Percentiles rank a stretch among this genome's conserved stretches.
These are phyloP conservation scores for Apistogramma diplotaenia DNA, from an alignment of 2,113 vertebrate genomes.

Conservation along the genomic window DNA sequence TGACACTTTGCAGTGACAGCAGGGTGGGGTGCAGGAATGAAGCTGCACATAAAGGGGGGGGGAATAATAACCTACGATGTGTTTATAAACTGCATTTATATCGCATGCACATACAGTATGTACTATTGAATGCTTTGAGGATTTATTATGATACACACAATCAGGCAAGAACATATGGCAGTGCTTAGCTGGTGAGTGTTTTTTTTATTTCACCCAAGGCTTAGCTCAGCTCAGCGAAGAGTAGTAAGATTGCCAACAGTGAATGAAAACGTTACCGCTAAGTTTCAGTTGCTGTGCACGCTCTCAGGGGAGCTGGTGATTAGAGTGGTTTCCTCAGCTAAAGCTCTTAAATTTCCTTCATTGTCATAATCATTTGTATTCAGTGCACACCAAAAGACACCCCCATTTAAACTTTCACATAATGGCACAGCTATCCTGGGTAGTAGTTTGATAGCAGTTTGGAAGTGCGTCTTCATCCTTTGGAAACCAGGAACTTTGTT, in stretches of 20 bases:
- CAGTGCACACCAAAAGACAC: background rate
- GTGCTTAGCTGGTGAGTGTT: conserved; percentile 39
- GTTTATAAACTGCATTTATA: conserved; percentile 50
- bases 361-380: conserved; percentile 22
- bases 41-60: conserved; percentile 20
- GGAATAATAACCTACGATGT: conserved; percentile 55
- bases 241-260: conserved; percentile 9
- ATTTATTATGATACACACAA: conserved; percentile 41
- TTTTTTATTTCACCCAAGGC: background rate
- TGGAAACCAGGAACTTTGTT: background rate
- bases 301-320: background rate
- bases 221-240: conserved; percentile 18
- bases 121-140: conserved; percentile 27
- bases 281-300: conserved; percentile 1
- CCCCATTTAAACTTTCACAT: background rate
- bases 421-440: background rate
- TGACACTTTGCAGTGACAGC: background rate
- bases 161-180: conserved; percentile 55
- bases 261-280: conserved; percentile 20
- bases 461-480: background rate
- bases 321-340: background rate
- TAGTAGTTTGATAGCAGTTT: background rate
- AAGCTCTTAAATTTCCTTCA: conserved; percentile 8
- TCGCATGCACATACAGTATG: conserved; percentile 34
- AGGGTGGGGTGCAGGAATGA: conserved; percentile 23